A percentile compares a stretch with the other conserved stretches of the same genome.
phyloP scores from a whole-genome alignment of 2,113 vertebrate genomes.

The Heloderma charlesbogerti region DNA sequence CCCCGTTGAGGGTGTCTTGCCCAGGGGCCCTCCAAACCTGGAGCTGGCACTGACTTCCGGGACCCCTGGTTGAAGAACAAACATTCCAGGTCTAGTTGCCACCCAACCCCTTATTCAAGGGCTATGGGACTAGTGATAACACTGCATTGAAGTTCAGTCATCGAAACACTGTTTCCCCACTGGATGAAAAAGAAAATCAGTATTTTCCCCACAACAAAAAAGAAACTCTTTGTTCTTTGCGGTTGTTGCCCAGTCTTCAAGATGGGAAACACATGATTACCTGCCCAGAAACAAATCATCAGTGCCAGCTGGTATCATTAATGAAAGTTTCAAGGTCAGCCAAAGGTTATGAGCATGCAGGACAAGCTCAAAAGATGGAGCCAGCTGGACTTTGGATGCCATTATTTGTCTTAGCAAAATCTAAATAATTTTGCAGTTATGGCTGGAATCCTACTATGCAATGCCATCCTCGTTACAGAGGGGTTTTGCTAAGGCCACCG shows the following conservation, averaged over 20 bases:
- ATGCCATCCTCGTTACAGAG: background rate
- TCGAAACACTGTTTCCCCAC: background rate
- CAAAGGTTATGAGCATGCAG: background rate
- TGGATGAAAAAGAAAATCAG: background rate
- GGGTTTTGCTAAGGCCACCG: background rate
- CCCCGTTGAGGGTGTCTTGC: too few species aligned
- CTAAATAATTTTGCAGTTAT: background rate
- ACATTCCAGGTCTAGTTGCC: background rate
- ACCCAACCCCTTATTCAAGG: background rate
- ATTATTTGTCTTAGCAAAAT: background rate
- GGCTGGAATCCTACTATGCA: background rate
- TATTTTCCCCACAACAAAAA: slow-evolving; percentile 9
- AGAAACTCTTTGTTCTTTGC: background rate
- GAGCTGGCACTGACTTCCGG: background rate
- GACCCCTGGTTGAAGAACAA: background rate
- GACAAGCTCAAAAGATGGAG: background rate
- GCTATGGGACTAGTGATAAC: background rate
- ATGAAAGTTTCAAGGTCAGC: background rate
- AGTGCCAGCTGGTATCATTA: background rate
- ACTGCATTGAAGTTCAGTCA: background rate
- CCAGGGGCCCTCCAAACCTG: too few species aligned
- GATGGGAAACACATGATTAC: background rate
- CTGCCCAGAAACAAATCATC: background rate
- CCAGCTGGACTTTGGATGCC: background rate
- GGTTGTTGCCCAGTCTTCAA: background rate